phyloP scores from a whole-genome alignment of 2,888 invertebrate species.

The Agrenia bidenticulata region DNA sequence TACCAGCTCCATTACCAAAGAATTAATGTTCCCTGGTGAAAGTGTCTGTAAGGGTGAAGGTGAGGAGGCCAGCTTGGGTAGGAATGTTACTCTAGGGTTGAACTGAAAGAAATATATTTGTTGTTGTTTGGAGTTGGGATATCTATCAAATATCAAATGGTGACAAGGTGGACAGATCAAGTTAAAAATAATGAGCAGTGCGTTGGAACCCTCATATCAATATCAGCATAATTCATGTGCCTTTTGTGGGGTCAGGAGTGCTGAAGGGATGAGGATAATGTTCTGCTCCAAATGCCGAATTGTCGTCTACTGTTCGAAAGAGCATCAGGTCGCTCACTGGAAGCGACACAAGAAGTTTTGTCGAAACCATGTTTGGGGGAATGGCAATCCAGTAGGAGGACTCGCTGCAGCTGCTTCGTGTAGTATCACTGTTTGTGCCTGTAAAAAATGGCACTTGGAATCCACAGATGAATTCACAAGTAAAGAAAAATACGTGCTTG shows the following conservation, averaged over 20 bases:
- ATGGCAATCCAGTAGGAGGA: background rate
- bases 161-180: background rate
- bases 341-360: slow-evolving; percentile 66
- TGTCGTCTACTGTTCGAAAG: slow-evolving; percentile 74
- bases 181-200: background rate
- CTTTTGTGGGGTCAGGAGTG: slow-evolving; percentile 13
- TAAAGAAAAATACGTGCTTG: no score
- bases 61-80: no score
- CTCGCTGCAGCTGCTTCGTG: slow-evolving; percentile 1
- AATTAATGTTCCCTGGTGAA: slow-evolving; percentile 7
- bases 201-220: background rate
- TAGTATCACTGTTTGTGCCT: slow-evolving; percentile 13
- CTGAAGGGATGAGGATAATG: slow-evolving; percentile 17
- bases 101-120: background rate
- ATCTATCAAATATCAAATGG: no score
- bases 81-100: no score
- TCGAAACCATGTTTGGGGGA: slow-evolving; percentile 33
- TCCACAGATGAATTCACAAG: no score
- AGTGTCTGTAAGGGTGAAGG: no score
- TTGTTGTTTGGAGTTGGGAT: background rate
- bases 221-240: slow-evolving; percentile 20
- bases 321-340: slow-evolving; percentile 79
- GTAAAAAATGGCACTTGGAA: slow-evolving; percentile 19
- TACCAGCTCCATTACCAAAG: slow-evolving; percentile 14
- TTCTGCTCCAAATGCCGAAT: slow-evolving; percentile 72